A percentile compares a stretch with the other conserved stretches of the same genome.
Conservation (phyloP, 2,113 vertebrate genomes). For the Lipophrys pholis region DNA sequence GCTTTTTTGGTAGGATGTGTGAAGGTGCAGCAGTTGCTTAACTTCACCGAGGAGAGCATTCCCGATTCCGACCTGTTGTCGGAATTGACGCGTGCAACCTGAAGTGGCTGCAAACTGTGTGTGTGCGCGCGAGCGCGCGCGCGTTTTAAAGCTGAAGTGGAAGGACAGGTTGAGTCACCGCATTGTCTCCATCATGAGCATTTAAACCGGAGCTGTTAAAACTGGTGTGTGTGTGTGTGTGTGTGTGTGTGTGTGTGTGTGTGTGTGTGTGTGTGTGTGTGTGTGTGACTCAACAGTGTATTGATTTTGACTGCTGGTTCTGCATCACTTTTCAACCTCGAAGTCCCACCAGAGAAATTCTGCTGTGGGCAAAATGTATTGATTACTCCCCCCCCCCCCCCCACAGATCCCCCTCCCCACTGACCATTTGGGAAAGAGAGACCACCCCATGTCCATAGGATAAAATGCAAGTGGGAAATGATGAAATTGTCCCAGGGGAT, state of each 20-base stretch:
- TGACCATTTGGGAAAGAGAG: slow-evolving; percentile 4
- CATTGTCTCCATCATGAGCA: slow-evolving; percentile 42
- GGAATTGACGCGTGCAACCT: neutral
- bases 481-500: too few relatives aligned
- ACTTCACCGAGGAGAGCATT: slow-evolving; percentile 34
- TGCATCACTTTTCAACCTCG: slow-evolving; percentile 66
- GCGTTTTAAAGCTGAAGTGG: neutral
- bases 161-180: slow-evolving; percentile 21
- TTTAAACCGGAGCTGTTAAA: slow-evolving; percentile 5
- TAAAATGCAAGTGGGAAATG: too few relatives aligned
- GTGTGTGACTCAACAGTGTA: slow-evolving; percentile 45
- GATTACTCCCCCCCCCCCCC: slow-evolving; percentile 18
- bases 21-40: slow-evolving; percentile 36
- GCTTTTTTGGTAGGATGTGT: neutral
- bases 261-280: slow-evolving; percentile 10
- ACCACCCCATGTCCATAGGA: slow-evolving; percentile 19
- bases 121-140: too few relatives aligned
- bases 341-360: slow-evolving; percentile 62
- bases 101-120: neutral
- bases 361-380: slow-evolving; percentile 49
- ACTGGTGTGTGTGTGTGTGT: neutral
- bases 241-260: neutral
- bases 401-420: neutral
- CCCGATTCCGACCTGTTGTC: slow-evolving; percentile 32
- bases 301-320: slow-evolving; percentile 66